These are phyloP conservation scores for Notothenia coriiceps DNA, from an alignment of 2,113 vertebrate species.

Conservation along the genomic window DNA sequence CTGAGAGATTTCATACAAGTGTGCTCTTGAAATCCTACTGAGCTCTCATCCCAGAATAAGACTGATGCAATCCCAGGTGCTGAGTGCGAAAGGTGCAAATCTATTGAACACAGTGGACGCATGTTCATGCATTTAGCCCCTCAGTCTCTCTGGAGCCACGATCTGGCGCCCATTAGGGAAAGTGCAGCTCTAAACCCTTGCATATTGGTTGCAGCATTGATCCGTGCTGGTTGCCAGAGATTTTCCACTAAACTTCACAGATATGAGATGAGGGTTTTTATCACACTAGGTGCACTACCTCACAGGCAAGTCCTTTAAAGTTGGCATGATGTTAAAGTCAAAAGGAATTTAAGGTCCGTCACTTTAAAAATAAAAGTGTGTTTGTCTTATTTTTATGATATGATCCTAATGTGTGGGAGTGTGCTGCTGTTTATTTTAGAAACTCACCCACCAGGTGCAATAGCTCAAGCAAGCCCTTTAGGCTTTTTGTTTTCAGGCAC, in stretches of 20 bases:
- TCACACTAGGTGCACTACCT: conserved; percentile 6
- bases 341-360: neutral
- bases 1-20: neutral
- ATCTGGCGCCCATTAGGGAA: neutral
- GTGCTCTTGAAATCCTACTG: neutral
- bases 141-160: neutral
- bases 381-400: conserved; percentile 8
- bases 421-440: conserved; percentile 16
- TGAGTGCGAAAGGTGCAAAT: neutral
- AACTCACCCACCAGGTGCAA: conserved; percentile 20
- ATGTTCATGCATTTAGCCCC: too few species aligned
- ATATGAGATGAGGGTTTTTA: neutral
- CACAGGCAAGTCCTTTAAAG: neutral
- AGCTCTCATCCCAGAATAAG: neutral
- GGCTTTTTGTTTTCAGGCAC: conserved; percentile 18
- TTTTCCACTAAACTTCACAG: conserved; percentile 16
- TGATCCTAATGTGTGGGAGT: conserved; percentile 30
- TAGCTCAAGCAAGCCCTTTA: conserved; percentile 28
- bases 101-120: neutral
- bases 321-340: conserved; percentile 15
- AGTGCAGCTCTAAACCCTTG: neutral
- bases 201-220: neutral
- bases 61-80: neutral
- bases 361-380: neutral
- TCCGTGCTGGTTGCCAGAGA: neutral